Base-by-base conservation (phyloP, 2,888 invertebrate genomes). In the Seira ritae region DNA sequence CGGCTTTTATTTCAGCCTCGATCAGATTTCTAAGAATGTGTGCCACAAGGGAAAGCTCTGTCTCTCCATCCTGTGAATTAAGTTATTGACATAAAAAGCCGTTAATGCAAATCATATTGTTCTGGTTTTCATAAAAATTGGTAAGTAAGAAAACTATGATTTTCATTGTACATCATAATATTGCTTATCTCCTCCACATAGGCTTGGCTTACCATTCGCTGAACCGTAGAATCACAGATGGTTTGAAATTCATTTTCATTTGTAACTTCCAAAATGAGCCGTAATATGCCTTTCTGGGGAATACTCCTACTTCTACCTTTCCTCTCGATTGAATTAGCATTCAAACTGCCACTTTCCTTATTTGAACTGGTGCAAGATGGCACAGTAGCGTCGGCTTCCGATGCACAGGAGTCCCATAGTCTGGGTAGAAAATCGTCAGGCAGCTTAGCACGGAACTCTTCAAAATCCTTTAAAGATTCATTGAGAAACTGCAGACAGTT, bases 11-110 rank as follows among this genome's bases (percentile, higher is more conserved):
- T 73, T 87, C 85, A 55, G 84, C 84, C n/a, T 85, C 86, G 1
- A 88, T 60, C 8, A 88, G 62, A 24, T 83, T 75, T 22, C 74
- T 80, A 65, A 87, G 62, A 0, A 87, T 60, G 8, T 60, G 71
- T 0, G 85, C 76, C 22, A 76, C 50, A 4, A 75, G 60, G 17
- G 65, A 31, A 50, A 80, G 19, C 67, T 78, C 77, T 12, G 65
- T 22, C 20, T 69, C 74, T 66, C 75, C 75, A 12, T 42, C 67
- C 69, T 70, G 50, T 42, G n/a, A 17, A 23, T 79, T 17, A 71
- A 17, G 22, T 79, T 31, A 66, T 71, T 15, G 10, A n/a, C 15
- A n/a, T 17, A n/a, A 60, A 17, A 60, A n/a, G 60, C 60, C 6
- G 60, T 60, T n/a, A n/a, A 60, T 60, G n/a, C 60, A 60, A 60